These are phyloP conservation scores for Ciconia maguari DNA, from an alignment of 2,113 vertebrate genomes.

Conservation along the genomic window DNA sequence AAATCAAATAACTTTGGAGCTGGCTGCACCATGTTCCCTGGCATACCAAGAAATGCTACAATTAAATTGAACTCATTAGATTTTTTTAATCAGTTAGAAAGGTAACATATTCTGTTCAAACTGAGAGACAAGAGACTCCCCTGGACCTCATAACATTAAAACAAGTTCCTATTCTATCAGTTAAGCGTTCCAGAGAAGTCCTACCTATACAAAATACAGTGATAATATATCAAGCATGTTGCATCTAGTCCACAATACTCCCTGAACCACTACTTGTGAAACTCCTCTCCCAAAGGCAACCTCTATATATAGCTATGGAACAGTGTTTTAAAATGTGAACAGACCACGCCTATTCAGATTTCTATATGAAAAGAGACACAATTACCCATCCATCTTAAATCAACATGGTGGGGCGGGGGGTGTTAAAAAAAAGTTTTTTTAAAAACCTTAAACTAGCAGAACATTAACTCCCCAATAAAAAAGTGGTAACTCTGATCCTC, in stretches of 20 bases:
- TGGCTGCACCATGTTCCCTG: background rate
- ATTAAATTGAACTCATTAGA: background rate
- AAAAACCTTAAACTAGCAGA: background rate
- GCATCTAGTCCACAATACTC: background rate
- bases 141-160: background rate
- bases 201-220: background rate
- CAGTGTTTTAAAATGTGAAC: background rate
- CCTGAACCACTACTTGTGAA: background rate
- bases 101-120: background rate
- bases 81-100: background rate
- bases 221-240: background rate
- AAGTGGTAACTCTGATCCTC: background rate
- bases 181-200: background rate
- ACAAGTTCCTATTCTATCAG: background rate
- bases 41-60: background rate
- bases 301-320: background rate
- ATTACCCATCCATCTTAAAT: background rate
- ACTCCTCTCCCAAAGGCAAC: background rate
- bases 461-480: background rate
- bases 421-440: background rate
- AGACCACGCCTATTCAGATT: background rate
- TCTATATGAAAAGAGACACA: background rate
- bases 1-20: background rate
- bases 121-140: background rate
- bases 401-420: fast-evolving